Conservation (phyloP, 2,888 invertebrate species). For the Drosophila rubida region DNA sequence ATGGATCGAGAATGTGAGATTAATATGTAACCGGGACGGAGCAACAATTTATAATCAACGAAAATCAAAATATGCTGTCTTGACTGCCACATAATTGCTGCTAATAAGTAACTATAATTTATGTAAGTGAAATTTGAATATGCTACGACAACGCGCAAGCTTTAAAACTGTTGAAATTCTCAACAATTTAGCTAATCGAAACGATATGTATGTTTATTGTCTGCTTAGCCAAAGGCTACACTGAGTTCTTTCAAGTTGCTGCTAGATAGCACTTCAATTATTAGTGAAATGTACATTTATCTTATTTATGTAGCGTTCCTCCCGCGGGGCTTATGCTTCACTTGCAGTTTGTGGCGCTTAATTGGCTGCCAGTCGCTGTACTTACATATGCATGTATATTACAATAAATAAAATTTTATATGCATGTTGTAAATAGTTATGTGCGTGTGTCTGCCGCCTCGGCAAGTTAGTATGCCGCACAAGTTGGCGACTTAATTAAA, state of each 20-base stretch:
- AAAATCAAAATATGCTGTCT: neutral
- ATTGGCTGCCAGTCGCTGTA: neutral
- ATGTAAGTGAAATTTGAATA: too few species aligned
- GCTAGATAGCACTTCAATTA: neutral
- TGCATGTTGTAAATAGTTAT: constrained; percentile 24
- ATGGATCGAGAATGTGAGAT: neutral
- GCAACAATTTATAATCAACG: neutral
- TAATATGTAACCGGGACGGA: neutral
- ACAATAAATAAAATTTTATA: constrained; percentile 30
- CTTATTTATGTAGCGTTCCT: neutral
- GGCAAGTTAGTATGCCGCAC: constrained; percentile 13
- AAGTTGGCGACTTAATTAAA: constrained; percentile 67
- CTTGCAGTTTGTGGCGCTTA: constrained; percentile 4
- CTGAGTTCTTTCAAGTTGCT: too few species aligned
- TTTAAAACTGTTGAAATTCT: too few species aligned
- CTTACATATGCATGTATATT: constrained; percentile 1
- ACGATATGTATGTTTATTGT: too few species aligned
- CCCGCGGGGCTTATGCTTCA: neutral
- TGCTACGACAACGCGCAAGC: too few species aligned
- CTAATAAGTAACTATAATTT: too few species aligned
- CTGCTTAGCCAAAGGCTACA: too few species aligned
- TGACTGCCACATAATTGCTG: neutral
- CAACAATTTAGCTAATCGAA: too few species aligned
- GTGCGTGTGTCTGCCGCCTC: neutral
- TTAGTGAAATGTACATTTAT: neutral